A percentile compares a stretch with the other conserved stretches of the same genome.
Evolutionary conservation across 2,113 vertebrate species (phyloP).

Genomic region (Equus przewalskii): DNA sequence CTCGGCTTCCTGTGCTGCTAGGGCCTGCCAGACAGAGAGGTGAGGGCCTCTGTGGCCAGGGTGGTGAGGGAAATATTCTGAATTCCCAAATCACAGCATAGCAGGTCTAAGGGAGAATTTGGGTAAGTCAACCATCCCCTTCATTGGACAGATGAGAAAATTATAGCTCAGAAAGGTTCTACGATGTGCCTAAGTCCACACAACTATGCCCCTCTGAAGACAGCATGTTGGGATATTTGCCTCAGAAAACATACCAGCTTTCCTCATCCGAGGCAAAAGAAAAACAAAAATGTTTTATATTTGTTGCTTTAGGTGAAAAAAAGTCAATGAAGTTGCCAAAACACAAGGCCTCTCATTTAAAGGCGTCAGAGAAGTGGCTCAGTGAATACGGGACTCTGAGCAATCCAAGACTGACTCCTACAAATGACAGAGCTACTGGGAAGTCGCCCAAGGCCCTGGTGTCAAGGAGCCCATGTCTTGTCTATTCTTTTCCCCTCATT

Average conservation of each 20-base stretch:
- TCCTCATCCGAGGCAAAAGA: conserved; percentile 23
- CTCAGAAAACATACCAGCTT: conserved; percentile 33
- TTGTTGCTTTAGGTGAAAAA: background rate
- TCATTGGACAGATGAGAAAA: conserved; percentile 37
- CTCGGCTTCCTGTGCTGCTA: background rate
- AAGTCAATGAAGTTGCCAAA: background rate
- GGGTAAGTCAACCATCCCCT: background rate
- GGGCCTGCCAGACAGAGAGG: background rate
- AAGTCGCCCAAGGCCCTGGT: background rate
- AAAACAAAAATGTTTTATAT: conserved; percentile 40
- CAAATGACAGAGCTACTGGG: background rate
- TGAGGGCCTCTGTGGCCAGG: background rate
- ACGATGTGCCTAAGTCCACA: background rate
- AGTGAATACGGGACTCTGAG: background rate
- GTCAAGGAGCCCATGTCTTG: background rate
- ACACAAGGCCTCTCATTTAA: conserved; percentile 15
- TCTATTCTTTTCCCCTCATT: background rate
- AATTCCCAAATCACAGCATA: background rate
- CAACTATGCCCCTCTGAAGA: background rate
- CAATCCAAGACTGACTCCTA: background rate
- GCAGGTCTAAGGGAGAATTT: background rate
- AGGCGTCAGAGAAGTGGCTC: background rate
- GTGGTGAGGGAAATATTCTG: background rate
- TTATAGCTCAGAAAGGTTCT: background rate
- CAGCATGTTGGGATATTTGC: background rate